Evolutionary conservation across 2,797 vertebrate genomes (phyloP), one percentile per base, ranked within the genome.

Genomic region (Glossophaga mutica): DNA sequence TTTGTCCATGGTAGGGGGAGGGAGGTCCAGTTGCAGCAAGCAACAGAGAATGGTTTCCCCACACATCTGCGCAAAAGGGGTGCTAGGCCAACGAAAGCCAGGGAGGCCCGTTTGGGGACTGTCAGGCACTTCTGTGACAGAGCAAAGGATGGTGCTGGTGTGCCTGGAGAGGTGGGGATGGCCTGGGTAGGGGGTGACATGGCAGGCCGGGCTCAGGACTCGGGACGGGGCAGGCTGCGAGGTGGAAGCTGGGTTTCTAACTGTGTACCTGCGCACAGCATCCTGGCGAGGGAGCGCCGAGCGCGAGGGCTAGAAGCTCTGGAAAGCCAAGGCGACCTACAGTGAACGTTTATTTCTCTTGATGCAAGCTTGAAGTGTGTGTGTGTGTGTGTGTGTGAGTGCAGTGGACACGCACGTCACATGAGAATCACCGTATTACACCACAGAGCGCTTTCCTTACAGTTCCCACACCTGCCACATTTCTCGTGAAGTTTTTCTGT

Each of bases 1-100:
- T 46, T 1, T 52, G n/a, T 44, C 32, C 10, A 2, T 62, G 26
- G 0, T 37, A 9, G 9, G 4, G 4, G 2, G 3, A 4, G 2
- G 16, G 7, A 52, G 18, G 11, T 1, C 9, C 15, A 24, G 65
- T 14, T 15, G 1, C 34, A 62, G 1, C 24, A 7, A 57, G 6
- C 18, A 34, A 32, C 1, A 9, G 44, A 52, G 26, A 87, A 52
- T 34, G 0, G 4, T 3, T 34, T 65, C 42, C 39, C 42, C 29
- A 11, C 46, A 22, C 74, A 32, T 18, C 16, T 48, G 52, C 74
- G 55, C 26, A 73, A 21, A 59, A 21, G 9, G 32, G 48, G 8
- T 2, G 0, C 14, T 7, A 12, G 50, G 18, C 57, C 65, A 21
- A 46, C 37, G 6, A 34, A 68, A 15, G 76, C 37, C n/a, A 77